Conservation (phyloP, 1,140 invertebrate genomes). For the Sycophaga agraensis region DNA sequence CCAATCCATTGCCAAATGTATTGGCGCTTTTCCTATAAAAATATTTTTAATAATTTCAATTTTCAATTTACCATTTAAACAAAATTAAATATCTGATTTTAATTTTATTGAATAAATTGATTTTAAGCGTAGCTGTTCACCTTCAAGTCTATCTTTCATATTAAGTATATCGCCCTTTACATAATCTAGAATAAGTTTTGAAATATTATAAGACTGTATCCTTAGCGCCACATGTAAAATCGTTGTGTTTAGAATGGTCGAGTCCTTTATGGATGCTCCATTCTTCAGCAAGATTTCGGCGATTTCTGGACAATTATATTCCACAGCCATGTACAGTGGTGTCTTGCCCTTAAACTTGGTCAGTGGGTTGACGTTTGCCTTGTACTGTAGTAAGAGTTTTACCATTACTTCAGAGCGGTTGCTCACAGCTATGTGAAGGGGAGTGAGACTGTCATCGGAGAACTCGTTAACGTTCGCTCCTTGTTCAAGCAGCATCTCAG, state of each 20-base stretch:
- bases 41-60: no score
- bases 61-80: no score
- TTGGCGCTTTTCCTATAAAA: background rate
- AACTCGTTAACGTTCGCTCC: background rate
- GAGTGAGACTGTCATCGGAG: background rate
- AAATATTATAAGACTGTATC: background rate
- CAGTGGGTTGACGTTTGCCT: background rate
- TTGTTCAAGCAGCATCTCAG: background rate
- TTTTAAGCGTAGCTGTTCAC: no score
- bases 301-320: background rate
- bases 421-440: background rate
- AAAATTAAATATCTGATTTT: no score
- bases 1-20: slow-evolving; percentile 31
- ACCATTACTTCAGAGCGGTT: background rate
- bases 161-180: background rate
- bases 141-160: background rate
- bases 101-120: no score
- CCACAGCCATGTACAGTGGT: background rate
- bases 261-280: background rate
- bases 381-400: background rate
- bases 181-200: background rate
- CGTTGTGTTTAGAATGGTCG: background rate
- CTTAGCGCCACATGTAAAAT: background rate
- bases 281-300: background rate
- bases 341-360: background rate